These are phyloP conservation scores for Erethizon dorsatum DNA, from an alignment of 2,797 vertebrate species.

Conservation along the genomic window DNA sequence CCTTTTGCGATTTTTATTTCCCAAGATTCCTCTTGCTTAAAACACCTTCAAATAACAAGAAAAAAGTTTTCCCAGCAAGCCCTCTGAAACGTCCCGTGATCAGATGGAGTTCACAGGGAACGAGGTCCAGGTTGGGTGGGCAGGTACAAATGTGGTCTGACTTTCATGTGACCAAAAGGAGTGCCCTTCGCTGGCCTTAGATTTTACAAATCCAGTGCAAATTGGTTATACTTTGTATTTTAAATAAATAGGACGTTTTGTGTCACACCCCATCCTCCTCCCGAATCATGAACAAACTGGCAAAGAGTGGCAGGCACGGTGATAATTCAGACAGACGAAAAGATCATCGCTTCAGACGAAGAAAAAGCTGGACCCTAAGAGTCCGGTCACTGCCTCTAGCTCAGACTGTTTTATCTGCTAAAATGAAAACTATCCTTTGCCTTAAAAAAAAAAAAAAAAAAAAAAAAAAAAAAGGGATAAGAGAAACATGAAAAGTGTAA, in stretches of 20 bases:
- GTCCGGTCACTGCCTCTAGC: neutral
- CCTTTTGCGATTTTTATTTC: neutral
- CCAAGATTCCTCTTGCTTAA: neutral
- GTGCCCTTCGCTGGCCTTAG: neutral
- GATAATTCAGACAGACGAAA: constrained; percentile 17
- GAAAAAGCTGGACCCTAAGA: neutral
- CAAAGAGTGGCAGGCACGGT: neutral
- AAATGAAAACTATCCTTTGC: constrained; percentile 65
- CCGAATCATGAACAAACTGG: neutral
- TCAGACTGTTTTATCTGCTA: constrained; percentile 62
- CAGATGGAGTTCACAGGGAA: neutral
- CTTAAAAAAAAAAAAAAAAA: constrained; percentile 21
- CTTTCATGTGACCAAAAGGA: neutral
- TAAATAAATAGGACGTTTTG: constrained; percentile 55
- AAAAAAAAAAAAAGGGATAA: constrained; percentile 8
- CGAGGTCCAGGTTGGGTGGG: neutral
- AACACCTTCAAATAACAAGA: neutral
- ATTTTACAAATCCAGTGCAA: neutral
- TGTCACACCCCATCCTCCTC: neutral
- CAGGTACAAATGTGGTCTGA: neutral
- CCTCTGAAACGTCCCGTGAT: neutral
- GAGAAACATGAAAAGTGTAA: constrained; percentile 71
- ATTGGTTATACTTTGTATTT: constrained; percentile 37
- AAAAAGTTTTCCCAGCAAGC: neutral
- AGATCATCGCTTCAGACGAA: neutral